These are phyloP conservation scores for Frieseomelitta varia DNA, from an alignment of 1,140 invertebrate species.

Conservation along the genomic window DNA sequence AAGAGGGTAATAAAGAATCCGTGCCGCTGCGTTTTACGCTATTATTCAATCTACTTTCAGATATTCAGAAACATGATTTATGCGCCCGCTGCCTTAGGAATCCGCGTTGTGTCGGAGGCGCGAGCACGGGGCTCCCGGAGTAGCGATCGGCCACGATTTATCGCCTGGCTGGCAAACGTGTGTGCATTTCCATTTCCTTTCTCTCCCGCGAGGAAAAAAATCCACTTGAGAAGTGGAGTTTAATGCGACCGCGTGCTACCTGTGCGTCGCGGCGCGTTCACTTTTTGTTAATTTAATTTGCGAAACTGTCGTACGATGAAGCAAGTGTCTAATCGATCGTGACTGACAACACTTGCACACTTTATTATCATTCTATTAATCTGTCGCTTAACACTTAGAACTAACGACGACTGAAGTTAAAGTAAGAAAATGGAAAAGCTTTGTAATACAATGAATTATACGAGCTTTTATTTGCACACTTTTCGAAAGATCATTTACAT, in stretches of 20 bases:
- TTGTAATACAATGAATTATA: no score
- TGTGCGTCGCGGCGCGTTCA: not conserved
- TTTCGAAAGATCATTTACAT: no score
- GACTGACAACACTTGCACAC: not conserved
- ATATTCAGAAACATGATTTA: conserved; percentile 45
- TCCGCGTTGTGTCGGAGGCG: no score
- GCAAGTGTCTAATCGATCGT: not conserved
- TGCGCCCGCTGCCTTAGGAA: not conserved
- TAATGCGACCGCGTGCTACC: not conserved
- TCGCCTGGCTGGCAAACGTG: conserved; percentile 10
- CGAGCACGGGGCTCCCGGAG: no score
- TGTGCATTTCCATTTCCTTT: conserved; percentile 30
- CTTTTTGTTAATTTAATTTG: conserved; percentile 4
- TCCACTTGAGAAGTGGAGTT: not conserved
- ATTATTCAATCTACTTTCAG: conserved; percentile 41
- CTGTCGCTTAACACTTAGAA: not conserved
- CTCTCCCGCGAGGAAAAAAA: not conserved
- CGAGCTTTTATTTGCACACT: no score
- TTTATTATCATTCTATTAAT: not conserved
- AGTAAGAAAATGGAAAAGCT: no score
- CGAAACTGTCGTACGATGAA: not conserved
- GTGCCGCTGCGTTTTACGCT: not conserved
- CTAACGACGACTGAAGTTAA: no score
- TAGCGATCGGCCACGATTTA: conserved; percentile 14
- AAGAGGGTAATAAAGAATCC: not conserved